Percentiles rank a stretch among this genome's conserved stretches.
These are phyloP conservation scores for Lochmaea capreae DNA, from an alignment of 2,888 invertebrate species.

Conservation along the genomic window DNA sequence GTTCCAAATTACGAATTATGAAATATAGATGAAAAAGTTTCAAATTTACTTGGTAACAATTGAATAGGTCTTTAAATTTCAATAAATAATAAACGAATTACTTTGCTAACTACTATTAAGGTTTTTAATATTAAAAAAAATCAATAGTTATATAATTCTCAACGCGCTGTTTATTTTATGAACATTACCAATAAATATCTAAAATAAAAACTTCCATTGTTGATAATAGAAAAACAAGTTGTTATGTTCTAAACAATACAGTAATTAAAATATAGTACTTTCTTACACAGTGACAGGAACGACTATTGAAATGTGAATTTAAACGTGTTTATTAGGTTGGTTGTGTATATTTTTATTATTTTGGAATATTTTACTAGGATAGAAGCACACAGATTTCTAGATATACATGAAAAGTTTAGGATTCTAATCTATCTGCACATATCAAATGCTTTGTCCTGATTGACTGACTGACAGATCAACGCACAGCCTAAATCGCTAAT, in stretches of 20 bases:
- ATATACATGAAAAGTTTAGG: too few relatives aligned
- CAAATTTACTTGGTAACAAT: too few relatives aligned
- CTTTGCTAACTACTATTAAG: neutral
- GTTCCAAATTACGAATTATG: too few relatives aligned
- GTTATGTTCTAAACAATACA: conserved; percentile 4
- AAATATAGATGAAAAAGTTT: too few relatives aligned
- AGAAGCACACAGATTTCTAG: too few relatives aligned
- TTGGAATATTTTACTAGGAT: too few relatives aligned
- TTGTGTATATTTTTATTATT: neutral
- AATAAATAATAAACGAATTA: too few relatives aligned
- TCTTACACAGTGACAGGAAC: neutral
- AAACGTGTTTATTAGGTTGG: neutral
- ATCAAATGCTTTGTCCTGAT: too few relatives aligned
- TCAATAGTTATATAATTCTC: conserved; percentile 14
- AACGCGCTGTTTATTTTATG: neutral
- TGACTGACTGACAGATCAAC: too few relatives aligned
- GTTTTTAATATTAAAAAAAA: conserved; percentile 12
- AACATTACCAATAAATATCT: conserved; percentile 17
- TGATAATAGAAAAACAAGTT: conserved; percentile 23
- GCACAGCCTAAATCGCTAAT: too few relatives aligned
- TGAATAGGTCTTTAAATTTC: too few relatives aligned
- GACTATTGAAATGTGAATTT: neutral
- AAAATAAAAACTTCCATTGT: conserved; percentile 20
- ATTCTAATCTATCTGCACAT: too few relatives aligned
- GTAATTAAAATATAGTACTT: conserved; percentile 11